Conservation (phyloP, 2,797 vertebrate species). For the Ciconia nigra region DNA sequence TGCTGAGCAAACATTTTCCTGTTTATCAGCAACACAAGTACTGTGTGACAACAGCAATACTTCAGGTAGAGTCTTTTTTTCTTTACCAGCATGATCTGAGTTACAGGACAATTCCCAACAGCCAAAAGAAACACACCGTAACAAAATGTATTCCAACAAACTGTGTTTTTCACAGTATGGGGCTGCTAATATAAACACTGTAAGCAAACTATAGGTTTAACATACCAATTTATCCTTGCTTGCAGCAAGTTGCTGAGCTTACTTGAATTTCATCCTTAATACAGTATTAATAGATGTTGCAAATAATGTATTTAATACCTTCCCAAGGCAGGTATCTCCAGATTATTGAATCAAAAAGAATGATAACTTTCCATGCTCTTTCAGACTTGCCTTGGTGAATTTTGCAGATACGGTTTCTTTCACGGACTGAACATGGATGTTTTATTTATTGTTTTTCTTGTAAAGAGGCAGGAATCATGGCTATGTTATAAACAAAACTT, state of each 20-base stretch:
- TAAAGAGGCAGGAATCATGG: not conserved
- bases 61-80: not conserved
- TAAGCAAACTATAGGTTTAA: not conserved
- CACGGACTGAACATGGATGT: rapidly evolving
- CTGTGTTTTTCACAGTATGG: not conserved
- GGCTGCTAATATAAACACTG: not conserved
- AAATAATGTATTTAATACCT: not conserved
- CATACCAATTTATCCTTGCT: not conserved
- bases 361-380: not conserved
- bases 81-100: not conserved
- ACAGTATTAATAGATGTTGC: not conserved
- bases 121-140: not conserved
- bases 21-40: not conserved
- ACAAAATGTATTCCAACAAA: not conserved
- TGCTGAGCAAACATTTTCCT: not conserved
- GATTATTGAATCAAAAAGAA: not conserved
- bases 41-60: not conserved
- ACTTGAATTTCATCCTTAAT: not conserved
- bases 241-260: not conserved
- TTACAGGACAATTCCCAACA: not conserved
- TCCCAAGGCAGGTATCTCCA: not conserved
- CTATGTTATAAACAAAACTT: not conserved
- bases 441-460: not conserved
- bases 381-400: not conserved
- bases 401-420: not conserved